A percentile compares a stretch with the other conserved stretches of the same genome.
Conservation (phyloP, 2,797 vertebrate genomes). For the Chelon auratus region DNA sequence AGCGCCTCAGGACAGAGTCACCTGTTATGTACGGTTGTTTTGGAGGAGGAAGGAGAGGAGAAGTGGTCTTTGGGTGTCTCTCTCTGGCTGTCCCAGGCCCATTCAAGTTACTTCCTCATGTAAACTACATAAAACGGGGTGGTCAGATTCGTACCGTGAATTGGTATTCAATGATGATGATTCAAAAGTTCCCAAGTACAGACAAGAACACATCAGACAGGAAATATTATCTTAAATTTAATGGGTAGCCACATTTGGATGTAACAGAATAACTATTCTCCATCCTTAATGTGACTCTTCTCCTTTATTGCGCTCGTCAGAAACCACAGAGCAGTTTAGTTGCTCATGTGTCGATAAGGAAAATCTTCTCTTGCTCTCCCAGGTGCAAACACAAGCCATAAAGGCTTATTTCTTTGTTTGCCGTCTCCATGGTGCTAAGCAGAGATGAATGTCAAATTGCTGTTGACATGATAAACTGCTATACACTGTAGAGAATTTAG, state of each 20-base stretch:
- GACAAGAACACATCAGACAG: too few relatives aligned
- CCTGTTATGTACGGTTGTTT: not conserved
- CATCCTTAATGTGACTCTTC: not conserved
- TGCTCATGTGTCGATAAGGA: not conserved
- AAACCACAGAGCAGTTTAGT: not conserved
- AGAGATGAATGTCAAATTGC: not conserved
- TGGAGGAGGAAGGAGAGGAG: not conserved
- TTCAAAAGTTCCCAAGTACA: too few relatives aligned
- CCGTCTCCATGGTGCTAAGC: constrained; percentile 17
- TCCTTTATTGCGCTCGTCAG: constrained; percentile 8
- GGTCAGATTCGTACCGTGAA: too few relatives aligned
- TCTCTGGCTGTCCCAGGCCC: too few relatives aligned
- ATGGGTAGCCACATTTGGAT: not conserved
- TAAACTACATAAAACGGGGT: too few relatives aligned
- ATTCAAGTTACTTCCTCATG: too few relatives aligned
- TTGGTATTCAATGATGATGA: too few relatives aligned
- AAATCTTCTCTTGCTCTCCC: not conserved
- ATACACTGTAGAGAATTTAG: not conserved
- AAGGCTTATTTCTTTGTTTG: constrained; percentile 2
- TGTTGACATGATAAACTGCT: not conserved
- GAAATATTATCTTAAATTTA: too few relatives aligned
- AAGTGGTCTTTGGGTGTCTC: too few relatives aligned
- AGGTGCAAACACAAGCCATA: not conserved
- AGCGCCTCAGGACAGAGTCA: not conserved
- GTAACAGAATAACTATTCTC: not conserved